phyloP scores from a whole-genome alignment of 2,797 vertebrate genomes.

The Paramormyrops hopkinsi region DNA sequence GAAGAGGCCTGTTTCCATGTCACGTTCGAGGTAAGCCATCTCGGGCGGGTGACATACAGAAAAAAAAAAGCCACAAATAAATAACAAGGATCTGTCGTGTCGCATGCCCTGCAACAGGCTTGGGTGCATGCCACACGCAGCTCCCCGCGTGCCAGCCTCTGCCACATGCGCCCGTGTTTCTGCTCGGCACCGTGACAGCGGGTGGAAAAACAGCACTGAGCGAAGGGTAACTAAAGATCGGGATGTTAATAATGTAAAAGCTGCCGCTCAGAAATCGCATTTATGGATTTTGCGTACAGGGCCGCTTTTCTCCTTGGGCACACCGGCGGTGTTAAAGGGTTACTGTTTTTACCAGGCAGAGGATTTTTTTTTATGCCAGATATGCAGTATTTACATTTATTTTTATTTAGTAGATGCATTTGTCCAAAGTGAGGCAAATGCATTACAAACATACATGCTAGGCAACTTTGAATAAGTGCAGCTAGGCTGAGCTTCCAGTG shows the following conservation, averaged over 20 bases:
- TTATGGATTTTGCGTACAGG: background rate
- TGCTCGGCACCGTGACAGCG: conserved; percentile 41
- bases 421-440: background rate
- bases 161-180: conserved; percentile 39
- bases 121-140: conserved; percentile 65
- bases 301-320: background rate
- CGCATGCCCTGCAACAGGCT: conserved; percentile 60
- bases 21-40: conserved; percentile 55
- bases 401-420: background rate
- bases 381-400: background rate
- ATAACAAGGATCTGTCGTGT: conserved; percentile 64
- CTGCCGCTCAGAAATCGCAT: background rate
- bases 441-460: background rate
- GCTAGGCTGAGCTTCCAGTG: background rate
- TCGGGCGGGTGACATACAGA: conserved; percentile 24
- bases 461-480: background rate
- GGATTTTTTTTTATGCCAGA: background rate
- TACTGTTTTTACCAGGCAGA: background rate
- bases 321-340: background rate
- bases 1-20: conserved; percentile 61
- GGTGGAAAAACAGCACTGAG: conserved; percentile 54
- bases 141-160: conserved; percentile 35
- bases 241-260: conserved; percentile 14
- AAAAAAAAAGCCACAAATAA: conserved; percentile 63
- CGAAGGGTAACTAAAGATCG: conserved; percentile 22